Conservation (phyloP, 2,113 vertebrate genomes). For the Gopherus flavomarginatus region DNA sequence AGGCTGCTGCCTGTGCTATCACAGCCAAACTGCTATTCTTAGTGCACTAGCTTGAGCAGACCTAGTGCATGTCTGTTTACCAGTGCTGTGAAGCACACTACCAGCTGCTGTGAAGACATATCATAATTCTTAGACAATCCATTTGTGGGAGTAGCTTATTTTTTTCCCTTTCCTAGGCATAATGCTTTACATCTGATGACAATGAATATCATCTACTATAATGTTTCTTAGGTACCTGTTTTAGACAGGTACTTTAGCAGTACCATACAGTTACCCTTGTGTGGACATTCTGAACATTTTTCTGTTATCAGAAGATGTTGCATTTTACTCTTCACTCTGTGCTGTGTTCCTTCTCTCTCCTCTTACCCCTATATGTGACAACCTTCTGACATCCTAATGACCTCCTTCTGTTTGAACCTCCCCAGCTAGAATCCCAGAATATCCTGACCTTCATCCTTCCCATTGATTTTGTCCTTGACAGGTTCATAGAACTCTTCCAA, state of each 20-base stretch:
- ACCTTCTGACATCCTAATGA: neutral
- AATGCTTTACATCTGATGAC: neutral
- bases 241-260: neutral
- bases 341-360: neutral
- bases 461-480: neutral
- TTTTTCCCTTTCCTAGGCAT: neutral
- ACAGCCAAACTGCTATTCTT: neutral
- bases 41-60: neutral
- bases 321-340: neutral
- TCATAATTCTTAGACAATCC: neutral
- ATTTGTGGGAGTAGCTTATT: neutral
- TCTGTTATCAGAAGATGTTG: neutral
- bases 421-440: neutral
- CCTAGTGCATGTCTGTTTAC: neutral
- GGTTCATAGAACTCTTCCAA: neutral
- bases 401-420: neutral
- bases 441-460: neutral
- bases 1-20: neutral
- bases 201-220: neutral
- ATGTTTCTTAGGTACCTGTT: neutral
- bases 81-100: neutral
- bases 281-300: neutral
- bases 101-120: neutral
- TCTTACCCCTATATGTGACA: neutral
- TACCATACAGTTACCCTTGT: neutral